phyloP scores from a whole-genome alignment of 2,797 vertebrate genomes.

The Petrocephalus schoutedeni region DNA sequence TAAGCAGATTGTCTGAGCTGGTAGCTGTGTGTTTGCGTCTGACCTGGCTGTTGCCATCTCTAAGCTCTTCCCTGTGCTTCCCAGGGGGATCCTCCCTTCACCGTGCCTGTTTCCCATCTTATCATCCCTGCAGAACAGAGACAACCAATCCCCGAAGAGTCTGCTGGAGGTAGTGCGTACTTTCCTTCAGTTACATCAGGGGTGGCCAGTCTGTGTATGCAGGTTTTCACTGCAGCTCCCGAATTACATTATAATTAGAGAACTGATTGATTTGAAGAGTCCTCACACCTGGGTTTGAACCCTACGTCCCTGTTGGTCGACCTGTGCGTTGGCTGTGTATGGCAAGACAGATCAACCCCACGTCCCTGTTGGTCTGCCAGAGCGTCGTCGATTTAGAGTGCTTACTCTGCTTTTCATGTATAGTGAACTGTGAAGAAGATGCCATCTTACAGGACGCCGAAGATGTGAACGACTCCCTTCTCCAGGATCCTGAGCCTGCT shows the following conservation, averaged over 20 bases:
- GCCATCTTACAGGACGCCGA: not conserved
- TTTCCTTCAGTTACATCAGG: not conserved
- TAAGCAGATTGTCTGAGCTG: not conserved
- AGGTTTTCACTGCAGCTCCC: not conserved
- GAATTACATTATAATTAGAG: not conserved
- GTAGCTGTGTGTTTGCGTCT: not conserved
- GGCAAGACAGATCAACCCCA: not conserved
- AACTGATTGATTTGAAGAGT: not conserved
- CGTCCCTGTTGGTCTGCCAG: not conserved
- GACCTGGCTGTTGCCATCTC: not conserved
- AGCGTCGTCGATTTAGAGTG: not conserved
- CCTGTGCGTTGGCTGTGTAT: not conserved
- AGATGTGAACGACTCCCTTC: not conserved
- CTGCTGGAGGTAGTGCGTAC: not conserved
- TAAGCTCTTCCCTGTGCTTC: not conserved
- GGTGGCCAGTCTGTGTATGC: not conserved
- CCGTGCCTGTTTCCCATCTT: not conserved
- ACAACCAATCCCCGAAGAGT: not conserved
- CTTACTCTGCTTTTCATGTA: not conserved
- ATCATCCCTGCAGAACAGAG: not conserved
- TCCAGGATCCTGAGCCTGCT: not conserved
- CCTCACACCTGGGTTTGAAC: not conserved
- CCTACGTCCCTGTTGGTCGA: not conserved
- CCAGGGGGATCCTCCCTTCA: constrained; percentile 3
- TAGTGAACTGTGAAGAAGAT: not conserved